phyloP scores from a whole-genome alignment of 2,113 vertebrate species.

The Myiopsitta monachus region DNA sequence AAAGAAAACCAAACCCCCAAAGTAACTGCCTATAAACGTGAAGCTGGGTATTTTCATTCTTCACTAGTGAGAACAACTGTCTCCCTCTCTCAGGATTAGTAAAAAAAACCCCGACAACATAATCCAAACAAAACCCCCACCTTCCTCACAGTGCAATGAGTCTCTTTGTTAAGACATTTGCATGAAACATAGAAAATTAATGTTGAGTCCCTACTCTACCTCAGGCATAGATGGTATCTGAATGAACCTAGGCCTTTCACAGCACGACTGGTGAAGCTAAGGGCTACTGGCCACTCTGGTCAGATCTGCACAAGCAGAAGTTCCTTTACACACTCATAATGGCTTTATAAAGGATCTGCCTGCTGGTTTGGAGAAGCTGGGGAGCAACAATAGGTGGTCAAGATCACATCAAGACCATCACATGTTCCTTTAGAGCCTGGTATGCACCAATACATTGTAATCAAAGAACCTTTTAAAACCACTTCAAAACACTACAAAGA shows the following conservation, averaged over 20 bases:
- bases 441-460: accelerated
- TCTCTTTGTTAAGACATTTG: neutral
- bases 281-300: neutral
- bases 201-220: neutral
- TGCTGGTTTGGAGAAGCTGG: neutral
- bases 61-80: neutral
- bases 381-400: accelerated
- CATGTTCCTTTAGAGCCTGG: neutral
- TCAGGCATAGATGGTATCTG: neutral
- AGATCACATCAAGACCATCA: neutral
- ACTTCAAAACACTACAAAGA: neutral
- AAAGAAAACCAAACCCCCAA: neutral
- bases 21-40: neutral
- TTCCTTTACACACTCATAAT: neutral
- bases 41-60: neutral
- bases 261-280: neutral
- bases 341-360: neutral
- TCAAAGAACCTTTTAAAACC: neutral
- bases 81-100: neutral
- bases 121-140: neutral
- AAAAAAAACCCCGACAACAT: neutral
- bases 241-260: neutral
- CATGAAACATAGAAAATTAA: neutral
- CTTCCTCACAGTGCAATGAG: neutral
- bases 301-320: neutral